Conservation (phyloP, 2,797 vertebrate genomes). For the Neostethus bicornis region DNA sequence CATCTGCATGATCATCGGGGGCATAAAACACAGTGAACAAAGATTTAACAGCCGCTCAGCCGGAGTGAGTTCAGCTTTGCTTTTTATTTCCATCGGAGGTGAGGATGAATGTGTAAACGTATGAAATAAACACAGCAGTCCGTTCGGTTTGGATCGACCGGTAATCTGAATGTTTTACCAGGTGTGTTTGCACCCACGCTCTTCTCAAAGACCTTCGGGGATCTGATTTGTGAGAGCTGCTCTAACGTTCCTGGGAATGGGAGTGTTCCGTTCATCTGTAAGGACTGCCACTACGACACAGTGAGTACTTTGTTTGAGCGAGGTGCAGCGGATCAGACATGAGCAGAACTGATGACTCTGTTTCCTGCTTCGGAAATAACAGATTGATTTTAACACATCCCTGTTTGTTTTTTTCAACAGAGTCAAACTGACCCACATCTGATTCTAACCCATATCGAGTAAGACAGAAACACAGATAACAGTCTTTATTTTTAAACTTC, state of each 20-base stretch:
- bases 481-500: too few relatives aligned
- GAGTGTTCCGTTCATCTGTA: slow-evolving; percentile 81
- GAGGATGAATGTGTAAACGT: slow-evolving; percentile 8
- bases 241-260: slow-evolving; percentile 72
- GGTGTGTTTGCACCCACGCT: slow-evolving; percentile 91
- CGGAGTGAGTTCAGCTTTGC: slow-evolving; percentile 87
- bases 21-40: slow-evolving; percentile 88
- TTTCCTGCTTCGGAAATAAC: background rate
- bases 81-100: slow-evolving; percentile 93
- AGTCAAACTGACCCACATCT: slow-evolving; percentile 71
- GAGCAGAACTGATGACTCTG: background rate
- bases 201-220: slow-evolving; percentile 90
- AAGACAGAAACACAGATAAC: slow-evolving; percentile 50
- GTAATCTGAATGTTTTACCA: slow-evolving; percentile 35
- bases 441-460: slow-evolving; percentile 80
- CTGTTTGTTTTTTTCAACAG: slow-evolving; percentile 46
- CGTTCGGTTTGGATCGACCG: too few relatives aligned
- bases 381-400: background rate
- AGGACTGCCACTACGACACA: slow-evolving; percentile 85
- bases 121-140: too few relatives aligned
- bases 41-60: slow-evolving; percentile 90
- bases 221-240: slow-evolving; percentile 86
- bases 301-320: slow-evolving; percentile 59
- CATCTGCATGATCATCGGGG: slow-evolving; percentile 91
- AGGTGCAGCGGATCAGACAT: background rate